Percentiles rank a stretch among this genome's conserved stretches.
These are phyloP conservation scores for Eucidaris tribuloides DNA, from an alignment of 35 echinoderm and acorn worm genomes.

Conservation along the genomic window DNA sequence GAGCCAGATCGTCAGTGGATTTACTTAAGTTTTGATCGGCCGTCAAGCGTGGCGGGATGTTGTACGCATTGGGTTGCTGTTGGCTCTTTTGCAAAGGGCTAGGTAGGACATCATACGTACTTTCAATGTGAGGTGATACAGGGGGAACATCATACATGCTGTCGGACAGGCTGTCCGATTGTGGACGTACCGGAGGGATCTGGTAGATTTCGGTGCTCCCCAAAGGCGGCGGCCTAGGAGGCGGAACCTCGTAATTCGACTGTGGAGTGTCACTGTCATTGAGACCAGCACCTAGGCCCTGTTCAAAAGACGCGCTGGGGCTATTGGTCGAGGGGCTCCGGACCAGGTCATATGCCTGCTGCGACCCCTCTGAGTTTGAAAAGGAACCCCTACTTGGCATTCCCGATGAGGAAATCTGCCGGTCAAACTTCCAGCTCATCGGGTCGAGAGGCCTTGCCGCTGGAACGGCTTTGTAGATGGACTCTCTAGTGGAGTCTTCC, in stretches of 20 bases:
- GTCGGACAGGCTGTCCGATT: neutral
- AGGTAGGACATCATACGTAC: conserved; percentile 2
- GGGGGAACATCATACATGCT: conserved; percentile 13
- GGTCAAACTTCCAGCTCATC: neutral
- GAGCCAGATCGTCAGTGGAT: neutral
- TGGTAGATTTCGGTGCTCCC: conserved; percentile 1
- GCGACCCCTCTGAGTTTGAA: neutral
- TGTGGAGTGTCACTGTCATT: neutral
- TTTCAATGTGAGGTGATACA: neutral
- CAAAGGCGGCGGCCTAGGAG: neutral
- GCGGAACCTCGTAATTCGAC: neutral
- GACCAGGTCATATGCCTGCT: neutral
- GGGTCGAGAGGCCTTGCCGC: conserved; percentile 5
- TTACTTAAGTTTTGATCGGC: neutral
- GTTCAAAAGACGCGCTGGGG: neutral
- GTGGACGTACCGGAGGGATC: neutral
- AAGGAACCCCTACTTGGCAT: neutral
- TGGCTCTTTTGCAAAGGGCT: conserved; percentile 3
- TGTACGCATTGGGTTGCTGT: no score
- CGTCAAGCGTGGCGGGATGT: neutral
- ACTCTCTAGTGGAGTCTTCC: neutral
- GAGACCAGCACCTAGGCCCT: no score
- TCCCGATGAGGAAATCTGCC: neutral
- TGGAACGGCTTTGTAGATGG: conserved; percentile 40
- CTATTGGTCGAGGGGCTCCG: neutral